A percentile compares a stretch with the other conserved stretches of the same genome.
Conservation (phyloP, 1,140 invertebrate genomes). For the Brachionus manjavacas region DNA sequence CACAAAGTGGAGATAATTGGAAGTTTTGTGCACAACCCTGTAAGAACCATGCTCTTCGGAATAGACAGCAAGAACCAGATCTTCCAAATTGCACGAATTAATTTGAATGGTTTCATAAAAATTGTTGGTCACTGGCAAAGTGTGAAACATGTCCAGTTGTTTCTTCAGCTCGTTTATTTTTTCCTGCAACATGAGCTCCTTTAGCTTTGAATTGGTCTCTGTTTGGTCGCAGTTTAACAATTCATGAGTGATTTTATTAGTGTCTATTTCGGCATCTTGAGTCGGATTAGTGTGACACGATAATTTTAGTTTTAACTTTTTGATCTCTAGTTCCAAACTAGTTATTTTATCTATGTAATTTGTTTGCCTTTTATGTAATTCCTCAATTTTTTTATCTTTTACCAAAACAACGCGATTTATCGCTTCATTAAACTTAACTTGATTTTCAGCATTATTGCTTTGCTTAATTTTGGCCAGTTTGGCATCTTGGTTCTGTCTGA, state of each 20-base stretch:
- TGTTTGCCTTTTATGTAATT: constrained; percentile 63
- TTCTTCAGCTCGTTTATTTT: constrained; percentile 37
- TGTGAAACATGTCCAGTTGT: constrained; percentile 5
- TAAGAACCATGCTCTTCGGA: constrained; percentile 27
- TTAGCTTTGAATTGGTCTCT: constrained; percentile 25
- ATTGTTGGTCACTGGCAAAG: constrained; percentile 25
- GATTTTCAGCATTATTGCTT: constrained; percentile 26
- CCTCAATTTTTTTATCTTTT: constrained; percentile 69
- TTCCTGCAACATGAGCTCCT: constrained; percentile 34
- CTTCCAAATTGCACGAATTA: constrained; percentile 21
- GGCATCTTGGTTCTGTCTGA: not conserved
- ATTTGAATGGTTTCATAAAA: constrained; percentile 36
- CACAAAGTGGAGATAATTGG: constrained; percentile 40
- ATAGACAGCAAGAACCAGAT: constrained; percentile 34
- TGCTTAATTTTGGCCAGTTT: not conserved
- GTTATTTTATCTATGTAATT: not conserved
- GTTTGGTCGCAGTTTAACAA: constrained; percentile 10
- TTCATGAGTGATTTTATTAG: constrained; percentile 3
- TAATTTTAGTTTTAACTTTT: not conserved
- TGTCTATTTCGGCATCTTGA: not conserved
- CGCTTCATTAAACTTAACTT: constrained; percentile 61
- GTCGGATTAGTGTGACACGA: not conserved
- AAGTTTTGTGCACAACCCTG: not conserved
- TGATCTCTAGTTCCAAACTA: not conserved
- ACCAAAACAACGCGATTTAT: constrained; percentile 65